phyloP scores from a whole-genome alignment of 2,888 invertebrate genomes.

The Chymomyza caudatula region DNA sequence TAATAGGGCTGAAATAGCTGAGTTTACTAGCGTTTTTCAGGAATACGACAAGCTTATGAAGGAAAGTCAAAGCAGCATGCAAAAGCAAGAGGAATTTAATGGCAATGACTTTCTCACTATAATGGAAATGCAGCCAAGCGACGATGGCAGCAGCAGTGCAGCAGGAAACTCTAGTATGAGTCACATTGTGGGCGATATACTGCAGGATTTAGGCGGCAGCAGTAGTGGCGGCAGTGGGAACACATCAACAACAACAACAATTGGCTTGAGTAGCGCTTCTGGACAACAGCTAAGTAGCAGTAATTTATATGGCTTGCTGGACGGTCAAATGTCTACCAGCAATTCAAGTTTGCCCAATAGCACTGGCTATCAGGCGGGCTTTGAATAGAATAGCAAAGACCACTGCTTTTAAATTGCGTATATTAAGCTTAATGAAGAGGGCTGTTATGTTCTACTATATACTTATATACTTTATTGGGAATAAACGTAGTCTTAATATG shows the following conservation, averaged over 20 bases:
- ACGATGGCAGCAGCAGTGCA: conserved; percentile 48
- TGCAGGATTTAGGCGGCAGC: conserved; percentile 57
- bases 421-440: background rate
- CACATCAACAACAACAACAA: conserved; percentile 5
- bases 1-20: conserved; percentile 74
- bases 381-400: conserved; percentile 19
- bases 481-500: no score
- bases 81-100: conserved; percentile 71
- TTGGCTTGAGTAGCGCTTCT: background rate
- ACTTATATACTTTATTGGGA: no score
- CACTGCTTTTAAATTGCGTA: no score
- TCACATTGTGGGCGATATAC: conserved; percentile 48
- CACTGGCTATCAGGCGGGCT: conserved; percentile 34
- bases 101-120: conserved; percentile 75
- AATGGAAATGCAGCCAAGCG: conserved; percentile 63
- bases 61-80: conserved; percentile 76
- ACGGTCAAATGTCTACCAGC: conserved; percentile 35
- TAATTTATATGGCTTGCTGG: conserved; percentile 49
- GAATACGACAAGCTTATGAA: conserved; percentile 78
- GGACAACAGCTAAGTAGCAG: conserved; percentile 30
- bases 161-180: conserved; percentile 52
- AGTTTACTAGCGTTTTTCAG: conserved; percentile 74
- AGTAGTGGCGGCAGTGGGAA: conserved; percentile 29
- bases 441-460: background rate
- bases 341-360: background rate